phyloP scores from a whole-genome alignment of 2,888 invertebrate genomes.

The Torymus texanus region DNA sequence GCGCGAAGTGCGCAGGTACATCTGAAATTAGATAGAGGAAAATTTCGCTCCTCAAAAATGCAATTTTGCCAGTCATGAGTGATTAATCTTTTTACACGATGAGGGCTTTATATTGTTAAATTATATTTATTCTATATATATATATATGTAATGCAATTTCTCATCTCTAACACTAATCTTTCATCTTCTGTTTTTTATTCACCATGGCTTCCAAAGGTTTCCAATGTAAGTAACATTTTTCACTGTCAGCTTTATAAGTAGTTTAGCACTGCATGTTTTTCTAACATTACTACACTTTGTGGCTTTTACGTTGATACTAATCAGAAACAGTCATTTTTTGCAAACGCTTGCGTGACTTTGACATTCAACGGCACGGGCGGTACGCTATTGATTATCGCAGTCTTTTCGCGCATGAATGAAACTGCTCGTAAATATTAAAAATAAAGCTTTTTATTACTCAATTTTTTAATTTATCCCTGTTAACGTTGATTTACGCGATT shows the following conservation, averaged over 20 bases:
- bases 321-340: not conserved
- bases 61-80: not conserved
- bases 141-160: not conserved
- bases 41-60: not conserved
- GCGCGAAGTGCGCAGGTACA: not conserved
- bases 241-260: slow-evolving; percentile 12
- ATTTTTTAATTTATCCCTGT: slow-evolving; percentile 18
- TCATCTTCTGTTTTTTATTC: slow-evolving; percentile 39
- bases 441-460: slow-evolving; percentile 9
- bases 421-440: slow-evolving; percentile 20
- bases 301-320: slow-evolving; percentile 1
- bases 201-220: slow-evolving; percentile 59
- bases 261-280: not conserved
- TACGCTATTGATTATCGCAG: slow-evolving; percentile 31
- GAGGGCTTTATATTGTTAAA: not conserved
- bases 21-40: slow-evolving; percentile 12
- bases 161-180: slow-evolving; percentile 40
- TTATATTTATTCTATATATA: not conserved
- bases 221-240: slow-evolving; percentile 66
- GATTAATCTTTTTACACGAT: not conserved
- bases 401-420: slow-evolving; percentile 11
- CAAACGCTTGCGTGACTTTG: slow-evolving; percentile 23
- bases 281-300: not conserved
- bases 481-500: slow-evolving; percentile 1
- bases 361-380: slow-evolving; percentile 34